phyloP scores from a whole-genome alignment of 2,888 invertebrate species.

The Pachliopta kotzebuea region DNA sequence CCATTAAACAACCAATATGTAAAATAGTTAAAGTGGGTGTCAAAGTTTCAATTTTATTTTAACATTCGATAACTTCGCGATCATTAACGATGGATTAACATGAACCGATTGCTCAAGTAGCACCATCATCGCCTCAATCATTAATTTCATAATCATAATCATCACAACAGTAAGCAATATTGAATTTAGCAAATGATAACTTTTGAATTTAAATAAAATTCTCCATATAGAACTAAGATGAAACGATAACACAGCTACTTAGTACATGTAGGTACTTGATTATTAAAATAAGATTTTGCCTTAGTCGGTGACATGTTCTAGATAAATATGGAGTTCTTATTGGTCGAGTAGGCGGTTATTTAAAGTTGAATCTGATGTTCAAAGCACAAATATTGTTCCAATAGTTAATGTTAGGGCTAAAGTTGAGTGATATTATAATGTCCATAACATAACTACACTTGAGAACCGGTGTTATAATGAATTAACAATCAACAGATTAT shows the following conservation, averaged over 20 bases:
- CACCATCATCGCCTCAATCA: conserved; percentile 1
- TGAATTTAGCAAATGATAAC: conserved; percentile 11
- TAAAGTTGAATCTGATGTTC: conserved; percentile 9
- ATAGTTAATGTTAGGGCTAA: conserved; percentile 15
- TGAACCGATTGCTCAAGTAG: conserved; percentile 25
- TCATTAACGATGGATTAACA: too few relatives aligned
- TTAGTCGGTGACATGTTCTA: conserved; percentile 21
- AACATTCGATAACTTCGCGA: too few relatives aligned
- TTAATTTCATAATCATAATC: neutral
- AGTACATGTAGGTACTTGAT: neutral
- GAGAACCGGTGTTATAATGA: neutral
- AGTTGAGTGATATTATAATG: conserved; percentile 11
- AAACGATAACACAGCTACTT: neutral
- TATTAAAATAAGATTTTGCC: conserved; percentile 18
- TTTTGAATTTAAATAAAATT: conserved; percentile 10
- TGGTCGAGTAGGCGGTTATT: conserved; percentile 9
- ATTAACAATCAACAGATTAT: neutral
- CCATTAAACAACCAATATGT: too few relatives aligned
- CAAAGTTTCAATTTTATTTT: too few relatives aligned
- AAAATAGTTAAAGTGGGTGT: too few relatives aligned
- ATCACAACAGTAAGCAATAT: conserved; percentile 23
- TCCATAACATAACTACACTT: conserved; percentile 7
- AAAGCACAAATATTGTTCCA: conserved; percentile 23
- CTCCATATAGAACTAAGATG: neutral
- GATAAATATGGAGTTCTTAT: conserved; percentile 6